phyloP scores from a whole-genome alignment of 1,140 invertebrate species.

The Bicyclus anynana region DNA sequence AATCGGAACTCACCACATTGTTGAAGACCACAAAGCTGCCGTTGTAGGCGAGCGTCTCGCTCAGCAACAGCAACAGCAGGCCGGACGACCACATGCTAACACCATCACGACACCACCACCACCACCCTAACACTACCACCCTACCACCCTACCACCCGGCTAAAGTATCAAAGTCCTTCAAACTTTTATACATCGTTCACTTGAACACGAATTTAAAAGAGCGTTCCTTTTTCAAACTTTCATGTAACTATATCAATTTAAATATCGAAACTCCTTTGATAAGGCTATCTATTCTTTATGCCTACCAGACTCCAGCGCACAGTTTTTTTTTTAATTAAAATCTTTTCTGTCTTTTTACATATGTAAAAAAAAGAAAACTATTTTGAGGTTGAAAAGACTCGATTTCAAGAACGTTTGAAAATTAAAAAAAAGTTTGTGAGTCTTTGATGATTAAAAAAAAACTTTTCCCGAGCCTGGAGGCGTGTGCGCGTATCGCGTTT shows the following conservation, averaged over 20 bases:
- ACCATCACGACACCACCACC: slow-evolving; percentile 44
- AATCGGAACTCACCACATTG: slow-evolving; percentile 57
- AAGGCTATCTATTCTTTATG: too few relatives aligned
- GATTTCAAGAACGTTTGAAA: too few relatives aligned
- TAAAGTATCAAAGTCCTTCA: background rate
- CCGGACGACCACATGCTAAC: slow-evolving; percentile 53
- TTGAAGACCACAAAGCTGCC: slow-evolving; percentile 36
- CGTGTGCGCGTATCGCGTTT: slow-evolving; percentile 47
- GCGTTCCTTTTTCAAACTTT: too few relatives aligned
- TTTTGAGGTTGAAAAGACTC: too few relatives aligned
- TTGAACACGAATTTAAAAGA: too few relatives aligned
- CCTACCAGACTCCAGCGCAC: too few relatives aligned
- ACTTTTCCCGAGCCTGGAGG: too few relatives aligned
- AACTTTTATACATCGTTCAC: background rate
- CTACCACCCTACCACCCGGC: background rate
- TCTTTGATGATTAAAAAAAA: too few relatives aligned
- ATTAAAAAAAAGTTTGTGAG: too few relatives aligned
- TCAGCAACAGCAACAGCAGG: slow-evolving; percentile 54
- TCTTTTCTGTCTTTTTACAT: background rate
- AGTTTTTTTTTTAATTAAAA: background rate
- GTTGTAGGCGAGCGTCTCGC: slow-evolving; percentile 44
- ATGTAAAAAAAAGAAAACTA: too few relatives aligned
- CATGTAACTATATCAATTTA: too few relatives aligned
- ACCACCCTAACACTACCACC: background rate
- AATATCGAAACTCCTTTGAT: too few relatives aligned